A percentile compares a stretch with the other conserved stretches of the same genome.
phyloP scores from a whole-genome alignment of 1,140 invertebrate genomes.

The Caenorhabditis brenneri region DNA sequence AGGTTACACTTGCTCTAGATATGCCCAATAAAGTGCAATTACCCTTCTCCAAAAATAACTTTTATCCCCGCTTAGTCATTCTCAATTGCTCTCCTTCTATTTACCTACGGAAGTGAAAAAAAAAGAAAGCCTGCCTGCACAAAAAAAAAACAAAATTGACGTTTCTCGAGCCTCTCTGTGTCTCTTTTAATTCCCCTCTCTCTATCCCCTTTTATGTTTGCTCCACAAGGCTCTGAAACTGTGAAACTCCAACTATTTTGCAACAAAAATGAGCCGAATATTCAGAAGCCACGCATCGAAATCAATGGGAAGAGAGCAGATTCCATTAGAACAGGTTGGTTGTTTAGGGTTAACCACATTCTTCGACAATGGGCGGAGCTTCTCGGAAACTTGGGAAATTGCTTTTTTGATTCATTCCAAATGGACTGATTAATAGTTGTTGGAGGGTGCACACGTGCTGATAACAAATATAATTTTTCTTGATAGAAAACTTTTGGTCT shows the following conservation, averaged over 20 bases:
- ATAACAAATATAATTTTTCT: too few species aligned
- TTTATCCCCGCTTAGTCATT: too few species aligned
- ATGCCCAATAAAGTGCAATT: too few species aligned
- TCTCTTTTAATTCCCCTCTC: neutral
- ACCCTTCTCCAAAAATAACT: too few species aligned
- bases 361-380: too few species aligned
- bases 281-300: slow-evolving; percentile 3
- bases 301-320: neutral
- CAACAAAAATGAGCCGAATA: slow-evolving; percentile 1
- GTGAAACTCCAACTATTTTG: neutral
- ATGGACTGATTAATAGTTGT: too few species aligned
- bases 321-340: neutral
- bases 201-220: neutral
- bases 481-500: too few species aligned
- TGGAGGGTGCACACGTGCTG: too few species aligned
- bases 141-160: neutral
- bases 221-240: neutral
- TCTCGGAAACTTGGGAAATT: neutral
- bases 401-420: too few species aligned
- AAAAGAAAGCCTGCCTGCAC: neutral
- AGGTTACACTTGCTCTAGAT: too few species aligned
- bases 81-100: too few species aligned
- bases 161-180: neutral
- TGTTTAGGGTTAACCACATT: too few species aligned
- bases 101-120: neutral